These are phyloP conservation scores for Trididemnum clinides DNA, from an alignment of 23 tunicate species.

Conservation along the genomic window DNA sequence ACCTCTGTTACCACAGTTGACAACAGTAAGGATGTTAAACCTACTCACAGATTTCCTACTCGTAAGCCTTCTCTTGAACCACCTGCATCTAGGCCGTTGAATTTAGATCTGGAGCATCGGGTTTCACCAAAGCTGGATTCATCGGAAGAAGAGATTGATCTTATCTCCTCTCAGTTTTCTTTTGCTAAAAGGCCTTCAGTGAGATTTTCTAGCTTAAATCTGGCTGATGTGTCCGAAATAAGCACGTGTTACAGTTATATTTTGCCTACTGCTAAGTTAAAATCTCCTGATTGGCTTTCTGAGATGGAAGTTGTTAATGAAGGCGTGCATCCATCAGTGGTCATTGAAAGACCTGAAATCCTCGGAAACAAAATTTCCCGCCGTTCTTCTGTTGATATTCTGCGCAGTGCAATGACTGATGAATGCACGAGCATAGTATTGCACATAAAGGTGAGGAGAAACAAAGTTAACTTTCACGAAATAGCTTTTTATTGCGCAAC, in stretches of 20 bases:
- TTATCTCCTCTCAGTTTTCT: neutral
- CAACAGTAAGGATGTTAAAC: too few species aligned
- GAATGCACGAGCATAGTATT: constrained; percentile 41
- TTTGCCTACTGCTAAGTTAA: constrained; percentile 17
- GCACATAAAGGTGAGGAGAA: constrained; percentile 55
- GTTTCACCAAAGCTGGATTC: constrained; percentile 15
- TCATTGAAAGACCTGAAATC: constrained; percentile 15
- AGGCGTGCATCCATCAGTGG: constrained; percentile 54
- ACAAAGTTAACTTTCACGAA: too few species aligned
- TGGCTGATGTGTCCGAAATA: neutral
- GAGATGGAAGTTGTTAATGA: constrained; percentile 17
- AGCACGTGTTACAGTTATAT: constrained; percentile 9
- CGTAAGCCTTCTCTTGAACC: too few species aligned
- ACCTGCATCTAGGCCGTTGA: too few species aligned
- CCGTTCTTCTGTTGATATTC: constrained; percentile 42
- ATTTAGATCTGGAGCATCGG: too few species aligned
- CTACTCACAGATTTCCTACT: too few species aligned
- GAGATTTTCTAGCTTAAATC: neutral
- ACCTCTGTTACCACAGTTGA: too few species aligned
- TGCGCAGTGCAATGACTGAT: neutral
- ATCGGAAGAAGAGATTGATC: neutral
- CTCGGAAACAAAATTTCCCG: neutral
- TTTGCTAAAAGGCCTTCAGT: neutral
- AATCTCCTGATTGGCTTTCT: constrained; percentile 25
- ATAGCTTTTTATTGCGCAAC: too few species aligned